Percentiles rank a stretch among this genome's conserved stretches.
Conservation (phyloP, 2,797 vertebrate genomes). For the Chaetodon trifasciatus region DNA sequence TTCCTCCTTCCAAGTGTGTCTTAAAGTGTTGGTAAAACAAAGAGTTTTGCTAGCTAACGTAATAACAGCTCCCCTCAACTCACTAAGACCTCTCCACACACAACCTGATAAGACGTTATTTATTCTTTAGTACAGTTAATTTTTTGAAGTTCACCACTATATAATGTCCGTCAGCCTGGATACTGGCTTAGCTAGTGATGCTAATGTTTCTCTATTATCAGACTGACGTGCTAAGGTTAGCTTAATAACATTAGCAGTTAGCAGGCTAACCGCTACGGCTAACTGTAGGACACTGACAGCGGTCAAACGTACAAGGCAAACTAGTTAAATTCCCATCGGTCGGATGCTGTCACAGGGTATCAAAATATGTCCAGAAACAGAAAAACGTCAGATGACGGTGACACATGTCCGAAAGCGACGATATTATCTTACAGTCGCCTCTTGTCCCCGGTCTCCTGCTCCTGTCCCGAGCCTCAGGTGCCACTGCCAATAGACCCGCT, state of each 20-base stretch:
- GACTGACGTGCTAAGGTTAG: conserved; percentile 42
- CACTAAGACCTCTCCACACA: not conserved
- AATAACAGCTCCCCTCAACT: not conserved
- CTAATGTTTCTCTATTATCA: conserved; percentile 19
- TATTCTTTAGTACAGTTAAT: not conserved
- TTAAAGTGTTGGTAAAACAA: conserved; percentile 7
- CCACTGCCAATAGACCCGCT: conserved; percentile 46
- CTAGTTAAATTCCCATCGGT: not conserved
- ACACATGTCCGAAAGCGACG: not conserved
- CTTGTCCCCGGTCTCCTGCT: conserved; percentile 61
- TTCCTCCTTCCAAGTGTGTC: conserved; percentile 35
- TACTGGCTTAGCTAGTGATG: not conserved
- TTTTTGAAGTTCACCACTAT: not conserved
- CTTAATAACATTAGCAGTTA: conserved; percentile 57
- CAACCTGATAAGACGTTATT: not conserved
- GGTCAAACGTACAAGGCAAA: conserved; percentile 67
- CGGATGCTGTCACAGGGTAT: fast-evolving
- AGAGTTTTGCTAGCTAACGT: not conserved
- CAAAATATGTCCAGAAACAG: fast-evolving
- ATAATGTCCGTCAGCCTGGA: not conserved
- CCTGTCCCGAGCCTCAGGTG: conserved; percentile 65
- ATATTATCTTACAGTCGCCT: conserved; percentile 59
- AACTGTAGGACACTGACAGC: conserved; percentile 75
- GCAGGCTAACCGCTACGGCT: conserved; percentile 65
- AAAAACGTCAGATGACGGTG: not conserved